phyloP scores from a whole-genome alignment of 2,888 invertebrate species.

The Diploptera punctata region DNA sequence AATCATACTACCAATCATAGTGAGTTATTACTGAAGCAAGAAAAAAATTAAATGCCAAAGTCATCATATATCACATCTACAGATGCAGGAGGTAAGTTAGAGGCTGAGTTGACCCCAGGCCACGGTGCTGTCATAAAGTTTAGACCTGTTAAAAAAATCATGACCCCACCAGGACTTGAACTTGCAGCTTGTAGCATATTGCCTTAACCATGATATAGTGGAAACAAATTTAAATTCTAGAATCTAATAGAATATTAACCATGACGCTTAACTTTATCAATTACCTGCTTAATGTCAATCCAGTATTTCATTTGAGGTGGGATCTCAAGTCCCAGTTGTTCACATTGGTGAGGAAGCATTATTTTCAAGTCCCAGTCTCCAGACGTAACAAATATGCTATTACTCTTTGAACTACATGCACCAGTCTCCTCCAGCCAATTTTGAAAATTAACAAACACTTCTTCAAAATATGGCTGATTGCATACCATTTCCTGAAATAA shows the following conservation, averaged over 20 bases:
- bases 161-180: neutral
- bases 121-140: neutral
- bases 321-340: constrained; percentile 51
- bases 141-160: neutral
- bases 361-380: constrained; percentile 65
- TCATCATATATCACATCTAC: too few relatives aligned
- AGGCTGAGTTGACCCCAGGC: too few relatives aligned
- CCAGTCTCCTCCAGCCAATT: constrained; percentile 57
- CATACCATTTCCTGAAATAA: constrained; percentile 58
- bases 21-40: too few relatives aligned
- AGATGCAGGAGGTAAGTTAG: too few relatives aligned
- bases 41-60: too few relatives aligned
- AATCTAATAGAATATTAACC: neutral
- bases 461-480: constrained; percentile 55
- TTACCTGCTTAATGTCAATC: constrained; percentile 63
- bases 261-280: too few relatives aligned
- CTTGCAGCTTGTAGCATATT: neutral
- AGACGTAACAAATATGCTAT: constrained; percentile 63
- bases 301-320: constrained; percentile 58
- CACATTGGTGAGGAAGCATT: constrained; percentile 60
- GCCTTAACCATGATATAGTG: neutral
- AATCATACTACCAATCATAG: too few relatives aligned
- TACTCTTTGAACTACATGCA: constrained; percentile 49
- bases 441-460: constrained; percentile 56
- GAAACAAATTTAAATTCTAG: neutral